These are phyloP conservation scores for Grantiella picta DNA, from an alignment of 2,113 vertebrate genomes.

Conservation along the genomic window DNA sequence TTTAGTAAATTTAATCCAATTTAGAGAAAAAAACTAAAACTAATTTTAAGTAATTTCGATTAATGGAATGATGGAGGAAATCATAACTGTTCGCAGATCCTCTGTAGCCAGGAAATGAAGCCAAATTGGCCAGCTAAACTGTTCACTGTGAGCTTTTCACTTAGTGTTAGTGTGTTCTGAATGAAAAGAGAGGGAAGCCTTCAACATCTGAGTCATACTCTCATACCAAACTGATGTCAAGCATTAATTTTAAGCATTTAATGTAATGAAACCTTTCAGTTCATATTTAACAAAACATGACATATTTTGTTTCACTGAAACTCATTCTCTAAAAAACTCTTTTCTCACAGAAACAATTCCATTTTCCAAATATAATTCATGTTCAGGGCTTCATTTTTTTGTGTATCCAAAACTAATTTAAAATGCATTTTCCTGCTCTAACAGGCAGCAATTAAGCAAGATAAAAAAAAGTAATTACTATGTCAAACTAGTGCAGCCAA, in stretches of 20 bases:
- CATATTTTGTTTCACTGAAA: neutral
- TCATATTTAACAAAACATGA: neutral
- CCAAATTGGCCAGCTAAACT: constrained; percentile 38
- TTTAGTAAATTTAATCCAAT: constrained; percentile 18
- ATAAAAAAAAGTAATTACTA: neutral
- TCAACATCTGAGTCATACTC: constrained; percentile 65
- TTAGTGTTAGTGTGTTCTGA: constrained; percentile 61
- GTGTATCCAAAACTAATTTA: neutral
- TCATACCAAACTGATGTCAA: constrained; percentile 67
- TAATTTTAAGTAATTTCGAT: neutral
- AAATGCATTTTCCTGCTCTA: neutral
- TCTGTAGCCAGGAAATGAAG: constrained; percentile 39
- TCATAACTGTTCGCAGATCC: constrained; percentile 37
- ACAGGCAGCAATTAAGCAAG: neutral
- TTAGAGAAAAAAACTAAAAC: neutral
- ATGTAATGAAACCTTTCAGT: neutral
- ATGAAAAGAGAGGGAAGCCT: constrained; percentile 26
- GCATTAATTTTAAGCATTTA: constrained; percentile 42
- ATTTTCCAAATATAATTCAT: neutral
- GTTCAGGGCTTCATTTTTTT: neutral
- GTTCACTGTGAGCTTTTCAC: constrained; percentile 19
- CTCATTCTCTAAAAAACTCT: neutral
- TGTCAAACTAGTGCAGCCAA: neutral
- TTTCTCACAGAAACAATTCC: neutral
- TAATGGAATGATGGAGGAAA: constrained; percentile 45